Percentiles rank a stretch among this genome's conserved stretches.
Conservation (phyloP, 2,797 vertebrate species). For the Falco naumanni region DNA sequence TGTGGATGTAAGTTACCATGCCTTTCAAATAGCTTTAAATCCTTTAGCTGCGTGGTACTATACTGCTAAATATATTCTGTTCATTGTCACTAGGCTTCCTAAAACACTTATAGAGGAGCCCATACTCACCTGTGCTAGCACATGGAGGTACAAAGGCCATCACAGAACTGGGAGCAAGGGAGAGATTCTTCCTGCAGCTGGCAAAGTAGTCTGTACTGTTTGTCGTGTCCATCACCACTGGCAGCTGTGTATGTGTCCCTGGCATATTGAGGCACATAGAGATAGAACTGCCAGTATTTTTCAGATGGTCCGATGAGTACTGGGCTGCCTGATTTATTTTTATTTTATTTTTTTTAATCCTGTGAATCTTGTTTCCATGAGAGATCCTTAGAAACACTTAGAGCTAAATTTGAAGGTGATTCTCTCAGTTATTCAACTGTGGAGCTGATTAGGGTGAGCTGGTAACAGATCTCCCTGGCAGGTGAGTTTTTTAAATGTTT, state of each 20-base stretch:
- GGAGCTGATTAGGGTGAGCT: not conserved
- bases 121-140: not conserved
- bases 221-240: not conserved
- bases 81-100: not conserved
- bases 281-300: not conserved
- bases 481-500: not conserved
- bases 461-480: not conserved
- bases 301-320: not conserved
- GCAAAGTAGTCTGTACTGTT: not conserved
- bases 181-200: not conserved
- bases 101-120: not conserved
- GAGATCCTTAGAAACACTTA: not conserved
- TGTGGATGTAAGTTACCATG: not conserved
- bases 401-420: not conserved
- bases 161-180: not conserved
- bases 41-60: not conserved
- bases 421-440: not conserved
- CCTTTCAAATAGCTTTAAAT: not conserved
- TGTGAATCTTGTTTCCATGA: not conserved
- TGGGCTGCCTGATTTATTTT: not conserved
- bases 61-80: not conserved
- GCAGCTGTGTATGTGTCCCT: not conserved
- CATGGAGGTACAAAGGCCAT: not conserved
- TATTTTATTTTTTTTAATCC: not conserved
- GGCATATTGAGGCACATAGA: fast-evolving